phyloP scores from a whole-genome alignment of 1,140 invertebrate genomes.

The Heterodera carotae region DNA sequence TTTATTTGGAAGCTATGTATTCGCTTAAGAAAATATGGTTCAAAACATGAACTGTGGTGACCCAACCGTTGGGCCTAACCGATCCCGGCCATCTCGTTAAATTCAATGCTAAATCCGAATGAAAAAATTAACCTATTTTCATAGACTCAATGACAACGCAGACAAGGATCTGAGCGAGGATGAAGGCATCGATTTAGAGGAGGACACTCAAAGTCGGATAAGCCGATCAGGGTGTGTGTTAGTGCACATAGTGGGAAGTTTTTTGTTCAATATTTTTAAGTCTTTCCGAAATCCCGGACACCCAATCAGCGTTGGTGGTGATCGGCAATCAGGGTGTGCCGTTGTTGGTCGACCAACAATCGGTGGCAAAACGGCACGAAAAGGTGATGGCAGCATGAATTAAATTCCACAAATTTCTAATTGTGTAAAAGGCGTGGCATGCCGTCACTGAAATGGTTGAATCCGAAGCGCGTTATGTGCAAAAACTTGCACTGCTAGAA shows the following conservation, averaged over 20 bases:
- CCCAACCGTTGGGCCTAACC: too few relatives aligned
- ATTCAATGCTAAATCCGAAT: background rate
- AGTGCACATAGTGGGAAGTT: too few relatives aligned
- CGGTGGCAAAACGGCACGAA: conserved; percentile 37
- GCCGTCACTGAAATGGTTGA: conserved; percentile 58
- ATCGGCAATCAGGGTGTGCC: conserved; percentile 18
- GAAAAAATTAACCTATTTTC: background rate
- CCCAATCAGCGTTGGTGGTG: conserved; percentile 46
- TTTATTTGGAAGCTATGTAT: too few relatives aligned
- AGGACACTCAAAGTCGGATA: conserved; percentile 46
- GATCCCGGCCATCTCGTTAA: too few relatives aligned
- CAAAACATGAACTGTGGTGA: too few relatives aligned
- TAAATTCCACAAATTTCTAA: too few relatives aligned
- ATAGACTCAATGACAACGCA: conserved; percentile 48
- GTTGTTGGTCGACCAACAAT: background rate
- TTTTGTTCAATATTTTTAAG: conserved; percentile 23
- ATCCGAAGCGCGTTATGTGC: conserved; percentile 51
- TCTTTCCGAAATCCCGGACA: conserved; percentile 51
- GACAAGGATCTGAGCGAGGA: conserved; percentile 54
- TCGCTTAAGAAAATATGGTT: too few relatives aligned
- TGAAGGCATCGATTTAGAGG: conserved; percentile 48
- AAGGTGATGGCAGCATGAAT: too few relatives aligned
- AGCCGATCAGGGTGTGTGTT: conserved; percentile 40
- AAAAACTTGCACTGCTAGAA: conserved; percentile 49
- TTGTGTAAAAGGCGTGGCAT: conserved; percentile 53